Base-by-base conservation (phyloP, 2,888 invertebrate genomes). In the Xestia sexstrigata region DNA sequence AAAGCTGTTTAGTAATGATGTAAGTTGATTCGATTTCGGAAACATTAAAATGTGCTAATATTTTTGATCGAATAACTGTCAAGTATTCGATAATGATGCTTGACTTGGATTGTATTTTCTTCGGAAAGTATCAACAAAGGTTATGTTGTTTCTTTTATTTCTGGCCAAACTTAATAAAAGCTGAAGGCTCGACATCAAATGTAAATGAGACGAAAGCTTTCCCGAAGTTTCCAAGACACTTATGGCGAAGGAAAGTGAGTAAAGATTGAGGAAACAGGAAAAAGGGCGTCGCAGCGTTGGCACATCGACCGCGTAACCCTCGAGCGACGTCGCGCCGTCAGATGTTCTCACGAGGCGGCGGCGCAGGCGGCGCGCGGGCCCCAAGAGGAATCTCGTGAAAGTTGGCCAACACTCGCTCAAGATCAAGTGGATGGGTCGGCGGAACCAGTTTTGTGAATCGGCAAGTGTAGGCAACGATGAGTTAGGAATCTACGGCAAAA, bases 381-480 rank as follows among this genome's bases (percentile, higher is more conserved):
- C 89, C 91, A 88, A 89, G 92, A 91, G 96, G 96, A 96, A 96
- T 96, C 96, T 95, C 93, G 96, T 93, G 96, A 96, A 96, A 96
- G 96, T 96, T 95, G 95, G 95, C 94, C 95, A 94, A 91, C 93
- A 92, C 92, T 89, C 91, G 91, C 89, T 89, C 92, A 93, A 94
- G 93, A 94, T 93, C 93, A 95, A 95, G 95, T 95, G 95, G 95
- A 94, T 93, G 93, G 93, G 90, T 90, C 93, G 92, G 84, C 89
- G 90, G 91, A 94, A 94, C 94, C 93, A 90, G 94, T 94, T 95
- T 94, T 86, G 90, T 93, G 93, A 95, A 95, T 95, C 95, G 95
- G 95, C 95, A 95, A 95, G 94, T 93, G 93, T 93, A 89, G 89
- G 88, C 85, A 87, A 86, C 84, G 87, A 89, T 89, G 89, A 89